Base-by-base conservation (phyloP, 2,797 vertebrate genomes). In the Dipus sagitta region DNA sequence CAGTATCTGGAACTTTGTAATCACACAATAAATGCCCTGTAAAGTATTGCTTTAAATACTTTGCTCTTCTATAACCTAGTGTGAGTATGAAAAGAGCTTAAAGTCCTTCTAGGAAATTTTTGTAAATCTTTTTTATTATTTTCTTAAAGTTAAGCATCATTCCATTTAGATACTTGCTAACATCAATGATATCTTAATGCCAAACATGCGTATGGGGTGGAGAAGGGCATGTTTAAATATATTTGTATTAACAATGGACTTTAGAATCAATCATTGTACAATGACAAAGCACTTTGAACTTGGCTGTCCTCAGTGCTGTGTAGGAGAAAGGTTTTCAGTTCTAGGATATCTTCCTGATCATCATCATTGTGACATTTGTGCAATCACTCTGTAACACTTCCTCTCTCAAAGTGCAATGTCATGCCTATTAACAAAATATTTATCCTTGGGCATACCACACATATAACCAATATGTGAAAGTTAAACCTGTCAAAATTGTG, bases 391-490 rank as follows among this genome's bases (percentile, higher is more conserved):
- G 1, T 86, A 2, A 47, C 54, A 0, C 30, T 21, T 74, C 14
- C 52, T 47, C 47, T 62, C 77, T 34, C 72, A 87, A 87, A 89
- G 47, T 74, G 24, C 24, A 79, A 0, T 0, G 1, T 94, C 18
- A 93, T 93, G 93, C 2, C 15, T 86, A 21, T 38, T 24, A 21
- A 1, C 23, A 75, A 92, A 91, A 20, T 0, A 68, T n/a, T 76
- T 79, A 81, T 60, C 24, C 38, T 62, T 7, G 88, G 18, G 34
- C 86, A 92, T 93, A 90, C 89, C 92, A 34, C 12, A 28, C 30
- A 95, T 12, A 54, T 12, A 78, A 3, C 80, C 95, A 95, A 93
- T 79, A 96, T 58, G 75, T 79, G 90, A 96, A 92, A 97, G 96
- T 83, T 76, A 95, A 2, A 21, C 14, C 32, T 74, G 30, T 89